These are phyloP conservation scores for Philypnodon macrostomus DNA, from an alignment of 2,797 vertebrate genomes.

Conservation along the genomic window DNA sequence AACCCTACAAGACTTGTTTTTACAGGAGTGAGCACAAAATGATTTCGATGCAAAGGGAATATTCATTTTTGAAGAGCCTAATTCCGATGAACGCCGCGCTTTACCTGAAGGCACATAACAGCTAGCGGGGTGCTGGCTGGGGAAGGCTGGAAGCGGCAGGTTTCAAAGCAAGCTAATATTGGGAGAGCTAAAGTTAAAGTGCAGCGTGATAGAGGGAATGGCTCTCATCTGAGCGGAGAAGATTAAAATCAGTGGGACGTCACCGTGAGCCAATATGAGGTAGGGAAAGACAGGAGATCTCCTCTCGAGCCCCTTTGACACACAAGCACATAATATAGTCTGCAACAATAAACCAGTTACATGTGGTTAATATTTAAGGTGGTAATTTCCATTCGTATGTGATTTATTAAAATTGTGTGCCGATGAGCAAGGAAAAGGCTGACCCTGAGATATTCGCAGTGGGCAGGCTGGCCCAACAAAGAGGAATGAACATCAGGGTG, in stretches of 20 bases:
- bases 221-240: constrained; percentile 80
- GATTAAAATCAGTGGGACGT: constrained; percentile 86
- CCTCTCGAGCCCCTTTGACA: constrained; percentile 33
- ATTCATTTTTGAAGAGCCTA: constrained; percentile 59
- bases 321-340: constrained; percentile 67
- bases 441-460: constrained; percentile 68
- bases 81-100: constrained; percentile 56
- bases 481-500: constrained; percentile 67
- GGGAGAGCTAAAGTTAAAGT: constrained; percentile 75
- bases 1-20: constrained; percentile 10
- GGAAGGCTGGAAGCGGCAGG: constrained; percentile 67
- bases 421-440: constrained; percentile 68
- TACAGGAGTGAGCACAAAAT: constrained; percentile 14
- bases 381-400: constrained; percentile 76
- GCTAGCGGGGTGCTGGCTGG: constrained; percentile 61
- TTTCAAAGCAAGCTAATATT: constrained; percentile 74
- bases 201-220: constrained; percentile 72
- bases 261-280: constrained; percentile 74
- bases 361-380: constrained; percentile 82
- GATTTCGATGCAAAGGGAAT: constrained; percentile 41
- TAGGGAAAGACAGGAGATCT: constrained; percentile 57
- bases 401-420: constrained; percentile 74
- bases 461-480: constrained; percentile 57
- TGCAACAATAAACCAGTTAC: constrained; percentile 81
- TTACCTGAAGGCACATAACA: constrained; percentile 63